phyloP scores from a whole-genome alignment of 2,888 invertebrate genomes.

The Listrodromus nycthemerus region DNA sequence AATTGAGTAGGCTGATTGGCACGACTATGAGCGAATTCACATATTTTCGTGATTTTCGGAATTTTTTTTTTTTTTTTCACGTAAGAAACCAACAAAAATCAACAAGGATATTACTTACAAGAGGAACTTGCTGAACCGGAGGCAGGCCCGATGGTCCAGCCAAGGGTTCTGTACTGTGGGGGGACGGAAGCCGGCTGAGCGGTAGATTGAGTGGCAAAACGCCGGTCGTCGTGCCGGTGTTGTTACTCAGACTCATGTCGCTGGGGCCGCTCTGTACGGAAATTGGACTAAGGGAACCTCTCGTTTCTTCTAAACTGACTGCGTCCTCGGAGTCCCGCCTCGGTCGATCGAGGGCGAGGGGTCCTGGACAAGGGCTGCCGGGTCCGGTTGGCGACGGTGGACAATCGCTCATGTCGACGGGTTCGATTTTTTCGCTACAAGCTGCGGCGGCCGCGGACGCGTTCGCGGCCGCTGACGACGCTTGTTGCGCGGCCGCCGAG shows the following conservation, averaged over 20 bases:
- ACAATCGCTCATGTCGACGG: constrained; percentile 78
- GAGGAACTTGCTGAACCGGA: constrained; percentile 95
- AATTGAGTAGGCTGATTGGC: no score
- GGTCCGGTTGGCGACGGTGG: constrained; percentile 69
- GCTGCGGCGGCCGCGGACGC: constrained; percentile 69
- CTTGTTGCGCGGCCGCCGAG: constrained; percentile 56
- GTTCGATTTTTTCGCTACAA: constrained; percentile 77
- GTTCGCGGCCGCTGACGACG: constrained; percentile 62
- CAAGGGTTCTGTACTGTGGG: constrained; percentile 89
- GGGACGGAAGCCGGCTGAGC: constrained; percentile 86
- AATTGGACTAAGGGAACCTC: constrained; percentile 82
- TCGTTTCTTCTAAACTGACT: constrained; percentile 81
- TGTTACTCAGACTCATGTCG: constrained; percentile 86
- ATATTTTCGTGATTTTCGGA: no score
- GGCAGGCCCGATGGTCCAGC: constrained; percentile 94
- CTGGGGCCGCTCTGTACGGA: constrained; percentile 86
- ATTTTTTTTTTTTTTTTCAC: no score
- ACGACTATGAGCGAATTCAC: neutral
- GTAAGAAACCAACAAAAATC: neutral
- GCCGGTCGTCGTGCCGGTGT: constrained; percentile 83
- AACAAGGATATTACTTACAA: constrained; percentile 87
- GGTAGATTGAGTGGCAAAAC: constrained; percentile 82
- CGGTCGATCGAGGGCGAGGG: constrained; percentile 81
- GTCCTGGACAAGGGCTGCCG: constrained; percentile 84
- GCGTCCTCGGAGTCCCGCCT: constrained; percentile 82